Conservation (phyloP, 2,797 vertebrate genomes). For the Adrianichthys oophorus region DNA sequence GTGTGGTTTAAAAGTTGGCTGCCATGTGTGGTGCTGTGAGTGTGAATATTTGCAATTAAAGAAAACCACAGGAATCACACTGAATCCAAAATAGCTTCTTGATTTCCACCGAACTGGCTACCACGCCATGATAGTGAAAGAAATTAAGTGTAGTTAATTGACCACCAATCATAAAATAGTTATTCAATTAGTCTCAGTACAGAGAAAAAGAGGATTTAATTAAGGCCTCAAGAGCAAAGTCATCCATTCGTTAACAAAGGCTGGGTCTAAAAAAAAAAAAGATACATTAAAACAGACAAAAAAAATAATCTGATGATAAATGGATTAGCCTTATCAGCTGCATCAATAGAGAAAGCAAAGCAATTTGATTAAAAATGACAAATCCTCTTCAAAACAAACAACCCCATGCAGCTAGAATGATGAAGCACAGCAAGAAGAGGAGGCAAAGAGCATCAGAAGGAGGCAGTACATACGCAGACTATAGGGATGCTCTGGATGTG, state of each 20-base stretch:
- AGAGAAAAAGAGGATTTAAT: slow-evolving; percentile 31
- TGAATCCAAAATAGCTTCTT: slow-evolving; percentile 52
- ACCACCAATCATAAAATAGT: slow-evolving; percentile 14
- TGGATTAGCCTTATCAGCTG: slow-evolving; percentile 2
- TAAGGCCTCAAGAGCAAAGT: slow-evolving; percentile 7
- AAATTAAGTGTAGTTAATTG: slow-evolving; percentile 20
- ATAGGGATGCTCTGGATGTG: slow-evolving; percentile 93
- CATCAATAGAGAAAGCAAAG: slow-evolving; percentile 8
- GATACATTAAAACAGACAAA: slow-evolving; percentile 3
- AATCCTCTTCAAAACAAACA: slow-evolving; percentile 40
- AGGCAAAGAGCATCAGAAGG: slow-evolving; percentile 53
- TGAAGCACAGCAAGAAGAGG: slow-evolving; percentile 39
- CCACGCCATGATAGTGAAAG: slow-evolving; percentile 10
- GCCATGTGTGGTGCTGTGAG: slow-evolving; percentile 48
- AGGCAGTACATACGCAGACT: slow-evolving; percentile 92
- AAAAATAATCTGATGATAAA: slow-evolving; percentile 19
- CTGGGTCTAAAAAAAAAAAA: slow-evolving; percentile 14
- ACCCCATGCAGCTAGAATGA: slow-evolving; percentile 51
- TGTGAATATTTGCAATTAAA: slow-evolving; percentile 68
- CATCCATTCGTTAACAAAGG: slow-evolving; percentile 26
- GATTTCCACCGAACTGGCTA: slow-evolving; percentile 14
- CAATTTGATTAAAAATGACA: slow-evolving; percentile 26
- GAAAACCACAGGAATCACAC: slow-evolving; percentile 48
- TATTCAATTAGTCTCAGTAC: slow-evolving; percentile 12
- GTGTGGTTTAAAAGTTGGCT: slow-evolving; percentile 56